Evolutionary conservation across 2,113 vertebrate species (phyloP), one percentile per base, ranked within the genome.

Genomic region (Panthera uncia): DNA sequence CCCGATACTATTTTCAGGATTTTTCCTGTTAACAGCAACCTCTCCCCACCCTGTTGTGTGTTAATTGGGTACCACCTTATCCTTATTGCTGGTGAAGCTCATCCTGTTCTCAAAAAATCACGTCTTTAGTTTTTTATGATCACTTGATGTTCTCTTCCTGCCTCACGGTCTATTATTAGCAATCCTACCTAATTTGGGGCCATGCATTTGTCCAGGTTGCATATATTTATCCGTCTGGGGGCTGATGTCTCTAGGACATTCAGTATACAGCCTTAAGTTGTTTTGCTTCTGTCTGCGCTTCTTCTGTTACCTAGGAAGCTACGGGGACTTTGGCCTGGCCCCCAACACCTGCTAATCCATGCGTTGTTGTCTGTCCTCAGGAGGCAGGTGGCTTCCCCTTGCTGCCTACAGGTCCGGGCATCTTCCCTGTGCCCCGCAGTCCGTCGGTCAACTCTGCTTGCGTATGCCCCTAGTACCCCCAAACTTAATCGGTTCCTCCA

Each of bases 51-150:
- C 95, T 97, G 97, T 93, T 95, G 89, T 74, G 78, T 91, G 97
- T 97, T 98, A 98, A 98, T 98, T 98, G 97, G 89, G 74, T 87
- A 97, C 83, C 89, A 81, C 89, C 69, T 97, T 96, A 65, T 89
- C 69, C 92, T 96, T 97, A 76, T 83, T 96, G 94, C 92, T 89
- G 87, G 89, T 71, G 89, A 96, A 94, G 94, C 74, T 97, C 97
- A 96, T 96, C 93, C 50, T 98, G 97, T 97, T 94, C 94, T 96
- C 14, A 7, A 96, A 92, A 98, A 89, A 95, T 93, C 78, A 93
- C 89, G 91, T 86, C 94, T 90, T 94, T 89, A 41, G n/a, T 95
- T 94, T 94, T 85, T 83, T 93, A 61, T 63, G 82, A 95, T 96
- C 89, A 27, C 63, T 97, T 93, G 41, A 89, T 33, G 38, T 93